These are phyloP conservation scores for Tuberolachnus salignus DNA, from an alignment of 2,888 invertebrate genomes.

Conservation along the genomic window DNA sequence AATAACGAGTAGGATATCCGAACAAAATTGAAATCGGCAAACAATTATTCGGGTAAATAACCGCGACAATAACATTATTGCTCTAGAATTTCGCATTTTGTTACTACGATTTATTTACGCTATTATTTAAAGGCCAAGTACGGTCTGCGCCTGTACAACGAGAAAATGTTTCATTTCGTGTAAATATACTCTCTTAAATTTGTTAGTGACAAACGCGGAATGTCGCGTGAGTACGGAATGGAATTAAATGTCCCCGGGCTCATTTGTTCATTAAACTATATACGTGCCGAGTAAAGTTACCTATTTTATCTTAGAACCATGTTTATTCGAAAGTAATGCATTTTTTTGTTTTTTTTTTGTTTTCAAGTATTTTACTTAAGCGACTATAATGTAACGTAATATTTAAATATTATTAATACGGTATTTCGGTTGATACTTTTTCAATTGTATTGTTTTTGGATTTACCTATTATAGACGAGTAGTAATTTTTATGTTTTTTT, in stretches of 20 bases:
- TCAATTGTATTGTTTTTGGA: no score
- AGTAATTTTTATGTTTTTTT: no score
- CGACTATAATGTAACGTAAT: no score
- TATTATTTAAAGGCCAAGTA: background rate
- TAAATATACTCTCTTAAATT: background rate
- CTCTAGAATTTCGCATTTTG: no score
- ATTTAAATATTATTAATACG: constrained; percentile 4
- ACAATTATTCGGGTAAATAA: no score
- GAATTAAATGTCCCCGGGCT: background rate
- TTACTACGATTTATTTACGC: background rate
- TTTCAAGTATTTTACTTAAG: background rate
- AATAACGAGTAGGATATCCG: no score
- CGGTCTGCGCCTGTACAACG: background rate
- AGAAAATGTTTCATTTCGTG: background rate
- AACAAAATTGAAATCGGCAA: no score
- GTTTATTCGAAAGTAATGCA: constrained; percentile 10
- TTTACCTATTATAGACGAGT: no score
- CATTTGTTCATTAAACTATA: constrained; percentile 26
- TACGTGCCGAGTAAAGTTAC: background rate
- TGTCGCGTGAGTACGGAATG: background rate
- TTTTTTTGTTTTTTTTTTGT: constrained; percentile 5
- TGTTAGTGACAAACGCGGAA: constrained; percentile 3
- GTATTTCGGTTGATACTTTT: background rate
- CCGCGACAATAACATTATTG: no score
- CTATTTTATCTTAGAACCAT: background rate